Evolutionary conservation across 2,797 vertebrate species (phyloP).

Genomic region (Carcharodon carcharias): DNA sequence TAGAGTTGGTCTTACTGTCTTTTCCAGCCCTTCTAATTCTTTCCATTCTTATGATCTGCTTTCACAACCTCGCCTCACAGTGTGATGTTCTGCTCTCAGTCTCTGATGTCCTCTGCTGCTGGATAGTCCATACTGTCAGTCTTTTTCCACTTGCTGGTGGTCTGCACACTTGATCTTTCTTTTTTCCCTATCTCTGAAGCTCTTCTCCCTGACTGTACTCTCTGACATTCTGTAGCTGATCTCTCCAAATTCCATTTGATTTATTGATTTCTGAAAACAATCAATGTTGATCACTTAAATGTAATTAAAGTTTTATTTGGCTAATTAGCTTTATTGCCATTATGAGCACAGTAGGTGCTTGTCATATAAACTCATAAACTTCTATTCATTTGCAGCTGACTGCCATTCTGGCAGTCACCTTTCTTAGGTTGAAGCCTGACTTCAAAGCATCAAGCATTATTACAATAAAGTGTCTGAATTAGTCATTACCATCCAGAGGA

Average conservation of each 20-base stretch:
- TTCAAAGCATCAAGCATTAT: background rate
- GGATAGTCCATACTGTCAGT: background rate
- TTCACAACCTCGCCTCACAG: background rate
- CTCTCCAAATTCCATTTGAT: background rate
- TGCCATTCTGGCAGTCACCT: background rate
- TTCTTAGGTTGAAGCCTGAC: background rate
- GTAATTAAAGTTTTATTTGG: background rate
- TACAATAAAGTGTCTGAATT: background rate
- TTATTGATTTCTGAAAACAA: background rate
- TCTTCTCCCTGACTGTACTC: background rate
- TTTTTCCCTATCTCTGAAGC: background rate
- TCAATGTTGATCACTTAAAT: background rate
- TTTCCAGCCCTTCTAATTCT: background rate
- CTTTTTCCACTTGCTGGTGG: background rate
- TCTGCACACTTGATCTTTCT: background rate
- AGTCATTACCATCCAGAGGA: background rate
- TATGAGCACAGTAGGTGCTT: background rate
- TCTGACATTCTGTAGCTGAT: background rate
- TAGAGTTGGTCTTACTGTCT: background rate
- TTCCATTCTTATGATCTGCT: background rate
- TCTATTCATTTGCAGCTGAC: background rate
- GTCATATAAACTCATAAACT: background rate
- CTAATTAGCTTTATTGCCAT: background rate
- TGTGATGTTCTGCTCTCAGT: background rate
- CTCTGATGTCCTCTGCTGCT: background rate